Conservation (phyloP, 1,140 invertebrate species). For the Drosophila ironensis region DNA sequence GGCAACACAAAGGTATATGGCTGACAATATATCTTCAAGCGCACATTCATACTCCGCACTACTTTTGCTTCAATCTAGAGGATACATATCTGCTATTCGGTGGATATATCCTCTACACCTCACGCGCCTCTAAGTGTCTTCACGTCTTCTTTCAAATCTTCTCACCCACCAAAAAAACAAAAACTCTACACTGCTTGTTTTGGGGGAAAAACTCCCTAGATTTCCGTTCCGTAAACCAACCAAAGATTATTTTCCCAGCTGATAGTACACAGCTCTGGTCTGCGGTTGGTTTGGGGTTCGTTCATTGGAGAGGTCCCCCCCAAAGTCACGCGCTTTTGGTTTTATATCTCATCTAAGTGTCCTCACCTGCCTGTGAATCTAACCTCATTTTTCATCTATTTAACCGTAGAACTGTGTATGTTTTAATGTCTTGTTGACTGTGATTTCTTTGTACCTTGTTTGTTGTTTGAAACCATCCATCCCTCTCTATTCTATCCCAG, state of each 20-base stretch:
- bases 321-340: background rate
- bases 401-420: background rate
- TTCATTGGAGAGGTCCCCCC: background rate
- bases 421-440: constrained; percentile 29
- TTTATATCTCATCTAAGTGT: background rate
- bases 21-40: constrained; percentile 66
- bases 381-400: background rate
- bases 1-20: constrained; percentile 96
- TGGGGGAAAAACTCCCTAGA: background rate
- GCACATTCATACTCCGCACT: constrained; percentile 12
- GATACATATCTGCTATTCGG: background rate
- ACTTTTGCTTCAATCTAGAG: constrained; percentile 10
- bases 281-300: background rate
- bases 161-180: background rate
- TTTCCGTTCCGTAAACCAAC: constrained; percentile 1
- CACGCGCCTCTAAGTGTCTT: constrained; percentile 6
- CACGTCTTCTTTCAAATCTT: background rate
- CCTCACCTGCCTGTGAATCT: background rate
- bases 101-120: background rate
- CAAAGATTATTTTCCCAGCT: constrained; percentile 18
- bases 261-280: constrained; percentile 55
- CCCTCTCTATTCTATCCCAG: constrained; percentile 64
- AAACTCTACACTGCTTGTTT: background rate
- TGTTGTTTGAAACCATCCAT: constrained; percentile 61
- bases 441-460: constrained; percentile 30